Evolutionary conservation across 1,140 invertebrate genomes (phyloP).

Genomic region (Tetraneura akinire): DNA sequence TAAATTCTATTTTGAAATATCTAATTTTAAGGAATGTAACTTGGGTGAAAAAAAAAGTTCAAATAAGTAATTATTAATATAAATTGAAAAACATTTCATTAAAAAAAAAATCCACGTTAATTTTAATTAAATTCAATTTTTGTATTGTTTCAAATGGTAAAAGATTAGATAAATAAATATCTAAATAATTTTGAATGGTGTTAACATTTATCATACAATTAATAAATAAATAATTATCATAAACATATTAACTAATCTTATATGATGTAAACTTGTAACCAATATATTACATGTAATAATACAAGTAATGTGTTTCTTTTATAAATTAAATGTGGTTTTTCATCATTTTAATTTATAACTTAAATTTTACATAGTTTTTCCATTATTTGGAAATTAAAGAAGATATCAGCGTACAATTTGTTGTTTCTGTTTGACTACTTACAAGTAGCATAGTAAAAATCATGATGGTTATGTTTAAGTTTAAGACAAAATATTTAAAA

Average conservation of each 20-base stretch:
- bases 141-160: background rate
- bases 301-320: no score
- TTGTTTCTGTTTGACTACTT: no score
- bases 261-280: no score
- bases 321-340: no score
- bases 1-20: background rate
- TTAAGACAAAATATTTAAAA: no score
- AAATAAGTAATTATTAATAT: constrained; percentile 2
- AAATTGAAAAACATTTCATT: constrained; percentile 25
- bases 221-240: constrained; percentile 18
- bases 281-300: no score
- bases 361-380: no score
- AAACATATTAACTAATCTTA: background rate
- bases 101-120: background rate
- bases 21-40: constrained; percentile 20
- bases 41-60: background rate
- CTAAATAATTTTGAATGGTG: background rate
- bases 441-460: no score
- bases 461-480: no score
- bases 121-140: background rate
- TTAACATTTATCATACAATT: background rate
- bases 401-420: no score
- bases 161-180: background rate
- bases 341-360: no score
- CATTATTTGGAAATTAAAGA: no score